Base-by-base conservation (phyloP, 2,888 invertebrate genomes). In the Spialia ferax region DNA sequence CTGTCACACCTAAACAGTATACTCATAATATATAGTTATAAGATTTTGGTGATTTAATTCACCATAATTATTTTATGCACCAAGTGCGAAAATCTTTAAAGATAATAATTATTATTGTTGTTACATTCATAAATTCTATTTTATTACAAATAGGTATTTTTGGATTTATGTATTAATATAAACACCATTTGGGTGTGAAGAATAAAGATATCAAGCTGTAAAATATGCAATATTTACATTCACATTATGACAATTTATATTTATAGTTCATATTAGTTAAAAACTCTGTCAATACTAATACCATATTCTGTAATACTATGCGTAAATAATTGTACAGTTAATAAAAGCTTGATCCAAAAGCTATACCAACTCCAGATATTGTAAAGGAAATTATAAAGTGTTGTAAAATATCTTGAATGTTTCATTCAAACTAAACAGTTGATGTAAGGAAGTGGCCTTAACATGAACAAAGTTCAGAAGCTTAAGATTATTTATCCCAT, bases 11-110 rank as follows among this genome's bases (percentile, higher is more conserved):
- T 4, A 93, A 93, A 77, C 91, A 82, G 63, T 93, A 88, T 74
- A 89, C 90, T 45, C 88, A 91, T 77, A 84, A 91, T 78, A 86
- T 91, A 77, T 92, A 91, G 83, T 77, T 74, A 62, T 75, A 73
- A 52, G 26, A 26, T 61, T 57, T 65, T 73, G 78, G 79, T 79
- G 81, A 78, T 76, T 71, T 59, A 61, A 71, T 77, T 80, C 82
- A 79, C 74, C 38, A 13, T 38, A n/a, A n/a, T n/a, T n/a, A 38
- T 72, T 32, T 62, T 23, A 22, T 13, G 50, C 50, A 50, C 50
- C 3, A 50, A 50, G 50, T 50, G 50, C 50, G 1, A 11, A 10
- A 22, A 11, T 18, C 13, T 22, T 20, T 22, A 52, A 52, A 52
- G 5, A n/a, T 50, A 20, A 13, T 52, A n/a, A n/a, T n/a, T n/a